Conservation (phyloP, 1,140 invertebrate genomes). For the Dysdera silvatica region DNA sequence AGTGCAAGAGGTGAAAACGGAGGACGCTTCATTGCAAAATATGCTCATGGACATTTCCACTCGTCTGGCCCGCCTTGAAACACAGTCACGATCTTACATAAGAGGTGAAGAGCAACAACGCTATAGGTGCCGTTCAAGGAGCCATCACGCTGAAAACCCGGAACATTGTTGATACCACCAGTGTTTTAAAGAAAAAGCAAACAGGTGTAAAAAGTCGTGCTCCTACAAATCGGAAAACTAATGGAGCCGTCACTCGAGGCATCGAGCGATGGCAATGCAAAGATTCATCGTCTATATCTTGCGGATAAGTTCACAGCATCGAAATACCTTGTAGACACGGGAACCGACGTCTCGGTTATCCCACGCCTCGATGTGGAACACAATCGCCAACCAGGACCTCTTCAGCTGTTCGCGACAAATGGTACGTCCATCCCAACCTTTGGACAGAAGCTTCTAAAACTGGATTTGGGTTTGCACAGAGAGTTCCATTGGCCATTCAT, state of each 20-base stretch:
- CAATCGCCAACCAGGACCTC: background rate
- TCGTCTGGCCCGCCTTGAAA: background rate
- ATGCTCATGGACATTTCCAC: background rate
- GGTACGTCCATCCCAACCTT: constrained; percentile 9
- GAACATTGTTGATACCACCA: constrained; percentile 24
- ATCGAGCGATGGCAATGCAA: background rate
- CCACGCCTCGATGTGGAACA: background rate
- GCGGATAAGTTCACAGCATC: background rate
- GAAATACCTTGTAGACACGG: constrained; percentile 20
- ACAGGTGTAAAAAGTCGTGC: constrained; percentile 17
- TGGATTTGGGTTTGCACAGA: constrained; percentile 10
- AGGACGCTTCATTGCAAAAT: too few relatives aligned
- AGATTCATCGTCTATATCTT: constrained; percentile 6
- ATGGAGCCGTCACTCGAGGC: background rate
- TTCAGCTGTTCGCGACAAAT: constrained; percentile 26
- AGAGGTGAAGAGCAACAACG: background rate
- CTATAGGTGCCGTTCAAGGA: background rate
- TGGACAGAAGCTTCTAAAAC: background rate
- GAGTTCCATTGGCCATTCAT: constrained; percentile 15
- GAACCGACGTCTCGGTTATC: background rate
- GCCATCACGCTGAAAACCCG: constrained; percentile 37
- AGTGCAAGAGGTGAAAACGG: too few relatives aligned
- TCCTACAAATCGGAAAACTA: constrained; percentile 5
- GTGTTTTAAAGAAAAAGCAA: constrained; percentile 13
- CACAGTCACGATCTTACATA: too few relatives aligned